Percentiles rank a stretch among this genome's conserved stretches.
These are phyloP conservation scores for Cataglyphis albicans DNA, from an alignment of 2,888 invertebrate genomes.

Conservation along the genomic window DNA sequence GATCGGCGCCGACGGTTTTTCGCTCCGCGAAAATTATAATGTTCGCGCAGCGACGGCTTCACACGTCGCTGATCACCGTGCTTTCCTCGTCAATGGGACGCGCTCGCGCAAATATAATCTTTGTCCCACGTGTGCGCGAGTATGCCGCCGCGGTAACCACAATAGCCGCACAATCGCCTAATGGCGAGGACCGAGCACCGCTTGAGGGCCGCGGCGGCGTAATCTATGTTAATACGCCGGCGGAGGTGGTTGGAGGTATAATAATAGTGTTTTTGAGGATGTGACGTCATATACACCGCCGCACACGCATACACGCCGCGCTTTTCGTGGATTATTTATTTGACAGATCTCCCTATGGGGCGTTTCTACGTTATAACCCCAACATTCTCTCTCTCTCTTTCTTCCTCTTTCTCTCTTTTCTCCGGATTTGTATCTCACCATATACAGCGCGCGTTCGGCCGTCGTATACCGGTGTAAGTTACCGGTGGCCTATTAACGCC, in stretches of 20 bases:
- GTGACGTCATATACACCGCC: conserved; percentile 71
- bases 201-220: conserved; percentile 67
- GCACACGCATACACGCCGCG: conserved; percentile 42
- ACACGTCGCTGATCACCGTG: conserved; percentile 56
- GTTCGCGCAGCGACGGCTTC: conserved; percentile 48
- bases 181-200: conserved; percentile 56
- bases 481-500: conserved; percentile 61
- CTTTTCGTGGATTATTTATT: conserved; percentile 77
- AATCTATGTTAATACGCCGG: conserved; percentile 74
- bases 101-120: conserved; percentile 45
- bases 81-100: conserved; percentile 48
- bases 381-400: conserved; percentile 34
- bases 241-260: conserved; percentile 71
- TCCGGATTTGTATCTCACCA: conserved; percentile 23
- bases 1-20: conserved; percentile 19
- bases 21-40: conserved; percentile 53
- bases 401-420: conserved; percentile 24
- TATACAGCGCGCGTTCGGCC: conserved; percentile 39
- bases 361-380: conserved; percentile 67
- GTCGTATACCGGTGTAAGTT: conserved; percentile 40
- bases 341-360: conserved; percentile 73
- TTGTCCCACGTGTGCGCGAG: conserved; percentile 17
- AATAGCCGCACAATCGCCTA: conserved; percentile 59
- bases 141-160: conserved; percentile 50
- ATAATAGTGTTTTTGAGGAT: conserved; percentile 76